Evolutionary conservation across 2,113 vertebrate species (phyloP), one percentile per base, ranked within the genome.

Genomic region (Laterallus jamaicensis): DNA sequence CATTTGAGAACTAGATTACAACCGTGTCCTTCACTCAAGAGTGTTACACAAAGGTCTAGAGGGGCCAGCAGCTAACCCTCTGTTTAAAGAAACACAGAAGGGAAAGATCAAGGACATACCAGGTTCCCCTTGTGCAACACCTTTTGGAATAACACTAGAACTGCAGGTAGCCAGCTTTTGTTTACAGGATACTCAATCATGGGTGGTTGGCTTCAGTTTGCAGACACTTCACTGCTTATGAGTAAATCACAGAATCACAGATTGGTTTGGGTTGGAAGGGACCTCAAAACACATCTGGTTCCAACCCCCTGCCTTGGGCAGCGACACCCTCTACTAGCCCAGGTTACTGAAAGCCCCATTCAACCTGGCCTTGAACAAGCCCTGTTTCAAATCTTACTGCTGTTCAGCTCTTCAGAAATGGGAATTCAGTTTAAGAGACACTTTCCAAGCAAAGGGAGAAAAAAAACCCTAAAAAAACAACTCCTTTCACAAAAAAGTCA

Each of bases 41-140:
- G 44, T 47, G 44, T 2, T 54, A 68, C 32, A 71, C 69, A 83
- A 20, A 60, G 68, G 37, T 25, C 54, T 4, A 55, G 18, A 29
- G 16, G 37, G 47, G 35, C 20, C 59, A 81, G 60, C 56, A 71
- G 67, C 62, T 85, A 52, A 9, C 3, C 8, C 22, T 4, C 8
- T 64, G 50, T 47, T 52, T 12, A 5, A 32, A 39, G 44, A 18
- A 62, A 80, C 0, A 0, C 9, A 17, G 16, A 88, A 58, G 85
- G 58, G 44, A n/a, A 71, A 25, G 64, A 39, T 16, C 7, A 4
- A 68, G 39, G 58, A 42, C 19, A 31, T 25, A 25, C 6, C 0
- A 6, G 60, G 78, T 64, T 44, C 35, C 14, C 19, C 68, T 67
- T 58, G 32, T 0, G 1, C 12, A 44, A 44, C 28, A 78, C 21